Evolutionary conservation across 1,140 invertebrate species (phyloP).

Genomic region (Piezodorus guildinii): DNA sequence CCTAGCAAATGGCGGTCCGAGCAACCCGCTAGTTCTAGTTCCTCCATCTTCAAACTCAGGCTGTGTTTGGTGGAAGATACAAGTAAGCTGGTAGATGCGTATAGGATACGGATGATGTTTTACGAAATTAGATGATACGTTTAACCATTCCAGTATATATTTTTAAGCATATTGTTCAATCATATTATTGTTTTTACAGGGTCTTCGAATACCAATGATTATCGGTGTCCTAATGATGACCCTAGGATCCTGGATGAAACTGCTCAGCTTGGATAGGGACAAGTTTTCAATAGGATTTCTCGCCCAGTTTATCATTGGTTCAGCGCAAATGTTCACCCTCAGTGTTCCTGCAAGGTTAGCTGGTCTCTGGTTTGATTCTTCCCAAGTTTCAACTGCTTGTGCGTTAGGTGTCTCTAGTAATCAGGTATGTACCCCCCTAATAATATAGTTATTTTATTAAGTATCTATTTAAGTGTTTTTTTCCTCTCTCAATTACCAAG

Average conservation of each 20-base stretch:
- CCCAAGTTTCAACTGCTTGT: slow-evolving; percentile 52
- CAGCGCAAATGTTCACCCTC: slow-evolving; percentile 52
- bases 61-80: too few species aligned
- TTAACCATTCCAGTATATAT: too few species aligned
- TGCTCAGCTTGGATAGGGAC: slow-evolving; percentile 37
- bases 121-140: too few species aligned
- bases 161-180: too few species aligned
- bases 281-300: slow-evolving; percentile 44
- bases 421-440: slow-evolving; percentile 32
- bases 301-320: slow-evolving; percentile 48
- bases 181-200: slow-evolving; percentile 28
- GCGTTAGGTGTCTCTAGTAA: slow-evolving; percentile 60
- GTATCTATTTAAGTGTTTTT: too few species aligned
- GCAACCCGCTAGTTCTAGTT: too few species aligned
- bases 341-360: slow-evolving; percentile 52
- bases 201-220: slow-evolving; percentile 44
- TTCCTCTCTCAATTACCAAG: too few species aligned
- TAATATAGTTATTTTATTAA: background rate
- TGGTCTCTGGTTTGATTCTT: slow-evolving; percentile 53
- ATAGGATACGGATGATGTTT: too few species aligned
- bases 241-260: slow-evolving; percentile 53
- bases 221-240: slow-evolving; percentile 47
- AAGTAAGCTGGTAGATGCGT: too few species aligned
- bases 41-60: too few species aligned
- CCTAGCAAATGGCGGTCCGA: too few species aligned